Evolutionary conservation across 64 coral and sea anemone genomes (phyloP).

Genomic region (Hydrozoanthus tunicans): DNA sequence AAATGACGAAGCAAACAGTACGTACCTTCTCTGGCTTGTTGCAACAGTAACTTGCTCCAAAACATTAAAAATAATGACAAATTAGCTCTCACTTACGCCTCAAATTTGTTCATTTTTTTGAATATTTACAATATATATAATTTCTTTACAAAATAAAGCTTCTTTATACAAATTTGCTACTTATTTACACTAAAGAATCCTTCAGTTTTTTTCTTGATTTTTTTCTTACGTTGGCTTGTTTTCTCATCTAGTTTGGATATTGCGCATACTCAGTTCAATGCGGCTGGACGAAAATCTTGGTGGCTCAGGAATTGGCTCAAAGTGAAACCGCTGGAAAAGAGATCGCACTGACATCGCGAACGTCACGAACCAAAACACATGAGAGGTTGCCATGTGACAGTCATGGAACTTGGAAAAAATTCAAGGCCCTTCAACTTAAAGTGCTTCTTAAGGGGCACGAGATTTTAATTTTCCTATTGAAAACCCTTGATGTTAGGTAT

Average conservation of each 20-base stretch:
- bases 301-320: slow-evolving; percentile 12
- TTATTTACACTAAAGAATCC: slow-evolving; percentile 45
- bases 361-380: neutral
- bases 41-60: neutral
- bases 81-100: slow-evolving; percentile 75
- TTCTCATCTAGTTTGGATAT: neutral
- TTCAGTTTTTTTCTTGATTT: neutral
- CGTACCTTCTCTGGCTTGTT: neutral
- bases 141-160: slow-evolving; percentile 34
- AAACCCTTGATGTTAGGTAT: too few species aligned
- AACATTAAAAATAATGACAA: neutral
- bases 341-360: neutral
- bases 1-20: neutral
- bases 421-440: neutral
- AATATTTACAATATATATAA: slow-evolving; percentile 73
- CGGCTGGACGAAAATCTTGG: neutral
- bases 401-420: neutral
- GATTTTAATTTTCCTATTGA: neutral
- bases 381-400: slow-evolving; percentile 2
- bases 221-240: neutral
- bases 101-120: slow-evolving; percentile 98
- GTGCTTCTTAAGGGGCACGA: neutral
- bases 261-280: slow-evolving; percentile 32
- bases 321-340: neutral
- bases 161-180: slow-evolving; percentile 22